phyloP scores from a whole-genome alignment of 2,113 vertebrate genomes.

The Coregonus clupeaformis region DNA sequence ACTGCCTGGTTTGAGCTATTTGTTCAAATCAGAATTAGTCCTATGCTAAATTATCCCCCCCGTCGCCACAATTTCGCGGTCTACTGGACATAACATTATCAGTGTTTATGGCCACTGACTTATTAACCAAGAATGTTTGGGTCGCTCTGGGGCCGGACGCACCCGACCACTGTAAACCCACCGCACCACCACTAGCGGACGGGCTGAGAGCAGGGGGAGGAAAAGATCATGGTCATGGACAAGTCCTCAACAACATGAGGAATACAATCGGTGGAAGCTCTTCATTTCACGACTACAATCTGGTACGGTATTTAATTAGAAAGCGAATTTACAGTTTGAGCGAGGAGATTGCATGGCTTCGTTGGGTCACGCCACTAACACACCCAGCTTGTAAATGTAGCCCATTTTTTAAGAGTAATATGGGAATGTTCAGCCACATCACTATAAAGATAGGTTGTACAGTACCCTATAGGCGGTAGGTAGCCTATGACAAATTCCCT shows the following conservation, averaged over 20 bases:
- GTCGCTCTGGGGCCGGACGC: conserved; percentile 78
- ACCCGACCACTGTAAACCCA: conserved; percentile 77
- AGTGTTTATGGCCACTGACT: conserved; percentile 73
- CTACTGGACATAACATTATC: conserved; percentile 16
- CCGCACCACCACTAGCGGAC: conserved; percentile 76
- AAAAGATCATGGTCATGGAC: conserved; percentile 60
- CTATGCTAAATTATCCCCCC: background rate
- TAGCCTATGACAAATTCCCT: background rate
- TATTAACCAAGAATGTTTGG: conserved; percentile 78
- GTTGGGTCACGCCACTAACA: no score
- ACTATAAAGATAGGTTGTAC: no score
- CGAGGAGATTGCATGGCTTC: background rate
- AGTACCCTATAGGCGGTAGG: no score
- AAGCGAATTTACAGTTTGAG: background rate
- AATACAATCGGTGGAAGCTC: conserved; percentile 61
- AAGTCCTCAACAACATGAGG: conserved; percentile 69
- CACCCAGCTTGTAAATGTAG: conserved; percentile 1
- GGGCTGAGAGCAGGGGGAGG: conserved; percentile 48
- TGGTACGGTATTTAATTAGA: conserved; percentile 51
- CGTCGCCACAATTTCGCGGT: conserved; percentile 13
- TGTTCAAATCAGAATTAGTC: conserved; percentile 25
- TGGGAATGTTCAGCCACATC: no score
- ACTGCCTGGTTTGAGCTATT: conserved; percentile 33
- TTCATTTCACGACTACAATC: conserved; percentile 59
- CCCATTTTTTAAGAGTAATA: no score